Evolutionary conservation across 2,113 vertebrate species (phyloP).

Genomic region (Larimichthys polyactis): DNA sequence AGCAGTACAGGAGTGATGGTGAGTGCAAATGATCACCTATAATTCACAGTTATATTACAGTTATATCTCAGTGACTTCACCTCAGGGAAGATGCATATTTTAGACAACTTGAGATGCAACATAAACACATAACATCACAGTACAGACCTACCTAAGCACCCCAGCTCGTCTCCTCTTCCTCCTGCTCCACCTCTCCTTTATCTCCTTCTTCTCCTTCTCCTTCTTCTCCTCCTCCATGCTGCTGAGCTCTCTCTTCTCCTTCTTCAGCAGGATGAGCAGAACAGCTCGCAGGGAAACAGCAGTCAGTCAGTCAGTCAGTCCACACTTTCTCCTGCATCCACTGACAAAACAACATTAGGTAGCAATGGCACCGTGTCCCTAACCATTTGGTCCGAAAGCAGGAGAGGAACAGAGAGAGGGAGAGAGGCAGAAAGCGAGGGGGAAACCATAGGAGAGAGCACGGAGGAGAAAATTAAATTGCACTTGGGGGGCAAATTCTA

Average conservation of each 20-base stretch:
- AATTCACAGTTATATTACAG: neutral
- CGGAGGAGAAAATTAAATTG: slow-evolving; percentile 96
- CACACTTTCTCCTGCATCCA: slow-evolving; percentile 28
- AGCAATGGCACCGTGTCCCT: slow-evolving; percentile 49
- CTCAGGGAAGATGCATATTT: neutral
- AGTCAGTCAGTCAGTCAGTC: slow-evolving; percentile 20
- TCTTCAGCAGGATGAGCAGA: neutral
- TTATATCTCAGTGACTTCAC: neutral
- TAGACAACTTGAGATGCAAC: neutral
- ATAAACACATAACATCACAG: slow-evolving; percentile 6
- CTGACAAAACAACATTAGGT: slow-evolving; percentile 21
- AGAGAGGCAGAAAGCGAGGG: slow-evolving; percentile 55
- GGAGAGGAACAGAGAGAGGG: slow-evolving; percentile 64
- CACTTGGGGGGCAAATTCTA: slow-evolving; percentile 97
- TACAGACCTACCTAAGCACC: slow-evolving; percentile 74
- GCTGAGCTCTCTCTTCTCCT: neutral
- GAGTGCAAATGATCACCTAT: neutral
- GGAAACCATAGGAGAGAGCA: slow-evolving; percentile 82
- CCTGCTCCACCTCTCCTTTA: slow-evolving; percentile 36
- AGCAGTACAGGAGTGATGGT: too few relatives aligned
- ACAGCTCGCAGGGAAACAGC: slow-evolving; percentile 1
- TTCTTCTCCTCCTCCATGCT: slow-evolving; percentile 15
- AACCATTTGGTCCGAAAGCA: slow-evolving; percentile 54
- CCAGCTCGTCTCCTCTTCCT: slow-evolving; percentile 36
- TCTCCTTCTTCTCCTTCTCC: slow-evolving; percentile 10